A percentile compares a stretch with the other conserved stretches of the same genome.
phyloP scores from a whole-genome alignment of 1,140 invertebrate genomes.

The Charaxes varanes region DNA sequence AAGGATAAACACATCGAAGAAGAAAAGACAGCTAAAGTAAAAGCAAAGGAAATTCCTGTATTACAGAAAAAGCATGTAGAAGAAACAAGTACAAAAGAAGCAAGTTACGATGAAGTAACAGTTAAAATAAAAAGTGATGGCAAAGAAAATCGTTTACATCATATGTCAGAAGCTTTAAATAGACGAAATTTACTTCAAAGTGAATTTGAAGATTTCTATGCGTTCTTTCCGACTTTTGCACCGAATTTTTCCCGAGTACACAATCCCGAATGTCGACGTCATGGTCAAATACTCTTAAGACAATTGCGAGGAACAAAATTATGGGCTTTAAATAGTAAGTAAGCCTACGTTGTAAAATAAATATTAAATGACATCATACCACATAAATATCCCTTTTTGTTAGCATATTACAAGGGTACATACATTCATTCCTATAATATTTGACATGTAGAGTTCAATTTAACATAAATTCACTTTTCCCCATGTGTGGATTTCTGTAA shows the following conservation, averaged over 20 bases:
- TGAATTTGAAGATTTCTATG: slow-evolving; percentile 74
- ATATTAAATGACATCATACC: too few species aligned
- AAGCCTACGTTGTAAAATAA: too few species aligned
- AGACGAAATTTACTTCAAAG: slow-evolving; percentile 61
- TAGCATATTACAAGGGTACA: too few species aligned
- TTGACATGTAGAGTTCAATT: too few species aligned
- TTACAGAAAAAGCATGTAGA: slow-evolving; percentile 8
- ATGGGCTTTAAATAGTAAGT: slow-evolving; percentile 82
- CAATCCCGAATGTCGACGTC: slow-evolving; percentile 78
- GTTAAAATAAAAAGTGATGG: slow-evolving; percentile 20
- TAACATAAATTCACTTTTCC: too few species aligned
- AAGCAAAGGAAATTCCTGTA: slow-evolving; percentile 1
- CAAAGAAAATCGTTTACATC: slow-evolving; percentile 41
- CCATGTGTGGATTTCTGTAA: too few species aligned
- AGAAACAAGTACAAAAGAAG: slow-evolving; percentile 18
- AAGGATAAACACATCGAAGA: slow-evolving; percentile 3
- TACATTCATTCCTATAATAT: too few species aligned
- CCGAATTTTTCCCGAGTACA: slow-evolving; percentile 78
- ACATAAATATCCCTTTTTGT: too few species aligned
- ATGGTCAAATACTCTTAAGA: slow-evolving; percentile 79
- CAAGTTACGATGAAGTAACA: slow-evolving; percentile 19
- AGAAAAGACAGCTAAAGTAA: not conserved
- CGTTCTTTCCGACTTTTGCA: slow-evolving; percentile 78
- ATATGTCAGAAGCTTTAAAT: slow-evolving; percentile 43
- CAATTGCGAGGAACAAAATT: slow-evolving; percentile 79